Evolutionary conservation across 2,113 vertebrate species (phyloP), one percentile per base, ranked within the genome.

Genomic region (Sorex fumeus): DNA sequence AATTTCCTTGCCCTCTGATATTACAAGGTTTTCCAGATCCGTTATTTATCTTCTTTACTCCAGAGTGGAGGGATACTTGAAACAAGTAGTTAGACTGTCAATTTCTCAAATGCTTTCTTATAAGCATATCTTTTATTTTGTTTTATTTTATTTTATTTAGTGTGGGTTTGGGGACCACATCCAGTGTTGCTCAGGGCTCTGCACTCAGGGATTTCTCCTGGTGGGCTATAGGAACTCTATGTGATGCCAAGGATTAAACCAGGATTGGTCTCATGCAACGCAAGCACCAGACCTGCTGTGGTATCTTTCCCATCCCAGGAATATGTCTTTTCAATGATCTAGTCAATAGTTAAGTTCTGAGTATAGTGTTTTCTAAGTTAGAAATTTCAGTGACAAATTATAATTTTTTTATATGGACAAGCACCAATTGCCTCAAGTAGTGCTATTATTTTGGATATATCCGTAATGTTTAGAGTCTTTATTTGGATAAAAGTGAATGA

Each of bases 41-140:
- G 10, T 40, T 66, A 62, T n/a, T 3, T 28, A 32, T 40, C 36
- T 62, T 80, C 71, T 19, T 10, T 83, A 30, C 36, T 28, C n/a
- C 53, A 84, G 28, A 6, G 15, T 72, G 16, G 34, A 53, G 85
- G 1, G 10, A 87, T 69, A 28, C 18, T 78, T 77, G 71, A 34
- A 34, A 9, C 23, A 6, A 21, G 18, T 84, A 47, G 2, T 2
- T 32, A 57, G 40, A 84, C 62, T 66, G 6, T 10, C 28, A 90
- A 34, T 70, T 91, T 69, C 78, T 91, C 47, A 94, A 76, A 88
- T 34, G 40, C 64, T 66, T n/a, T 10, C 28, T 43, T 60, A 19
- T 21, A 16, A 60, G 19, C 21, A 3, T 23, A 21, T 60, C 18
- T 23, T 60, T 60, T 60, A 6, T 7, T 60, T 60, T 60, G 1